Percentiles rank a stretch among this genome's conserved stretches.
These are phyloP conservation scores for Carassius auratus DNA, from an alignment of 2,113 vertebrate genomes.

Conservation along the genomic window DNA sequence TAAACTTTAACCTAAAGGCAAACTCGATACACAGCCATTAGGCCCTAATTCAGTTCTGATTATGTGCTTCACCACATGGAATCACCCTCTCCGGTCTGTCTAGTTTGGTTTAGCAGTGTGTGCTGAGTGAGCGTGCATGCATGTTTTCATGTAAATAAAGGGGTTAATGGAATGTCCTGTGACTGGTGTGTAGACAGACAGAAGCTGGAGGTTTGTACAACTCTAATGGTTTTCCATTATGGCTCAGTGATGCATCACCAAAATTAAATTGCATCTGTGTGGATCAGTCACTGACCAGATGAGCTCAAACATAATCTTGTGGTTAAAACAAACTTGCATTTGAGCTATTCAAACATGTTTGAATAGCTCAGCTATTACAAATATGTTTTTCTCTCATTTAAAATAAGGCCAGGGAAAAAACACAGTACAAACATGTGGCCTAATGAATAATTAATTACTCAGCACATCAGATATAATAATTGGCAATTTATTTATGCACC, in stretches of 20 bases:
- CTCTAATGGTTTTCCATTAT: conserved; percentile 31
- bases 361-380: too few species aligned
- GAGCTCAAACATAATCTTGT: not conserved
- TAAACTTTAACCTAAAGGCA: conserved; percentile 4
- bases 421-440: conserved; percentile 1
- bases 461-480: not conserved
- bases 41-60: conserved; percentile 6
- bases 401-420: not conserved
- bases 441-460: not conserved
- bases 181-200: not conserved
- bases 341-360: not conserved
- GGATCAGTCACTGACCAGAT: conserved; percentile 19
- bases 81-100: not conserved
- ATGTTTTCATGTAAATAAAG: conserved; percentile 30
- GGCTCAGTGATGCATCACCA: not conserved
- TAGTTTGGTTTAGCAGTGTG: not conserved
- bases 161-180: conserved; percentile 6
- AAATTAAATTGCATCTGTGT: conserved; percentile 17
- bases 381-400: not conserved
- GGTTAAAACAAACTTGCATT: conserved; percentile 7
- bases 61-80: not conserved
- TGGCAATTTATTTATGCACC: not conserved
- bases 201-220: conserved; percentile 7
- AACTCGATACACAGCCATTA: not conserved
- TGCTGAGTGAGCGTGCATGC: conserved; percentile 3